These are phyloP conservation scores for Caenorhabditis plicata DNA, from an alignment of 2,888 invertebrate genomes.

Conservation along the genomic window DNA sequence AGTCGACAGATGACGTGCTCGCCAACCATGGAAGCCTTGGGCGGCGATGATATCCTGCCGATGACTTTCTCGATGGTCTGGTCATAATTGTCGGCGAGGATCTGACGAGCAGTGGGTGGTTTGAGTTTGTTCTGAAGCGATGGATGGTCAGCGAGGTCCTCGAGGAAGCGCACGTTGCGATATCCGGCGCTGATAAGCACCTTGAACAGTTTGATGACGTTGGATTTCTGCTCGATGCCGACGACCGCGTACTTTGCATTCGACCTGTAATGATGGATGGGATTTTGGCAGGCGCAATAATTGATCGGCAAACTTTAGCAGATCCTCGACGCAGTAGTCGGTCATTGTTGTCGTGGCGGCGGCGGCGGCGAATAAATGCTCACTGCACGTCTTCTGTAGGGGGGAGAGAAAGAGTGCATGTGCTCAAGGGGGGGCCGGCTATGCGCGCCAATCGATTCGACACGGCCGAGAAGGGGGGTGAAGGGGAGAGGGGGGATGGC, in stretches of 20 bases:
- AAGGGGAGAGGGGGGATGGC: too few species aligned
- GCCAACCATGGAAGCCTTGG: too few species aligned
- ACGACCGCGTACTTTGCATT: constrained; percentile 22
- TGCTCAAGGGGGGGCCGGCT: too few species aligned
- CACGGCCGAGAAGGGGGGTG: too few species aligned
- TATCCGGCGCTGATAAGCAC: constrained; percentile 1
- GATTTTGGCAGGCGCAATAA: not conserved
- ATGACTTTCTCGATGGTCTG: not conserved
- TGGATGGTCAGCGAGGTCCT: constrained; percentile 7
- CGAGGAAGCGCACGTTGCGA: constrained; percentile 2
- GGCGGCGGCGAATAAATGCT: too few species aligned
- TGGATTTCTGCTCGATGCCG: constrained; percentile 7
- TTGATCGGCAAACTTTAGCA: constrained; percentile 1
- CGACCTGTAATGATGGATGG: constrained; percentile 4
- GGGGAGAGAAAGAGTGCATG: too few species aligned
- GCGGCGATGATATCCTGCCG: not conserved
- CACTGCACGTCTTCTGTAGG: too few species aligned
- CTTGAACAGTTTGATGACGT: constrained; percentile 10
- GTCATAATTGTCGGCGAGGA: not conserved
- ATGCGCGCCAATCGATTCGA: too few species aligned
- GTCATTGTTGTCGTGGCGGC: too few species aligned
- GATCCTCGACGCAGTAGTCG: constrained; percentile 17
- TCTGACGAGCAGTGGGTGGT: not conserved
- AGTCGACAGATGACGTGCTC: constrained; percentile 15
- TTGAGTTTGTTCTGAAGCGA: not conserved